A percentile compares a stretch with the other conserved stretches of the same genome.
These are phyloP conservation scores for Ceratina calcarata DNA, from an alignment of 1,140 invertebrate species.

Conservation along the genomic window DNA sequence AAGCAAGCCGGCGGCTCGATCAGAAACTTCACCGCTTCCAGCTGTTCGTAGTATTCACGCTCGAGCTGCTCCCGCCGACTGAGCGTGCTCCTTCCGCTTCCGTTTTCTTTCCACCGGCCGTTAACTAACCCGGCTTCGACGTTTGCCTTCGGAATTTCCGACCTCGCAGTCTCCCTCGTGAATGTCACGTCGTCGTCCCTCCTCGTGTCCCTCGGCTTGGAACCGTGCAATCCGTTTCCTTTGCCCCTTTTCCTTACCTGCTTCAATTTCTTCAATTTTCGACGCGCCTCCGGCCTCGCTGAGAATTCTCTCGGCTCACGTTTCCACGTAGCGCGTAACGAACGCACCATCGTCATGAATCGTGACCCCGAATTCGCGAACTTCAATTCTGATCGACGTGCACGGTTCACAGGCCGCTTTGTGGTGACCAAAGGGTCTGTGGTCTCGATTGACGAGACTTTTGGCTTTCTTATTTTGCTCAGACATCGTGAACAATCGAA, in stretches of 20 bases:
- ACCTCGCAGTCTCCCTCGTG: neutral
- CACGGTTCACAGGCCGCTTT: constrained; percentile 60
- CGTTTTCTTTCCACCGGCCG: constrained; percentile 44
- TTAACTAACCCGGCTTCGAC: constrained; percentile 38
- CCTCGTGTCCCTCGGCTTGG: neutral
- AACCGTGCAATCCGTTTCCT: neutral
- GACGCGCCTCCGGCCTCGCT: neutral
- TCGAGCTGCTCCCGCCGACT: constrained; percentile 52
- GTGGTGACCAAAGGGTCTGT: constrained; percentile 73
- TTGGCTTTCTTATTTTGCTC: constrained; percentile 34
- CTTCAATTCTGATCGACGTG: neutral
- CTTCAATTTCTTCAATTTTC: neutral
- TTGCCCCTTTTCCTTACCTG: neutral
- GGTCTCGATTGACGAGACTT: constrained; percentile 46
- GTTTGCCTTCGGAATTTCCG: neutral
- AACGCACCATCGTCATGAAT: constrained; percentile 38
- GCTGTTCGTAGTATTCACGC: constrained; percentile 68
- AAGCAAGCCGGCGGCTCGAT: constrained; percentile 70
- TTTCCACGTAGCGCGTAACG: constrained; percentile 40
- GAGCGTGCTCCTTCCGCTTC: constrained; percentile 47
- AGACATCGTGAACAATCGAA: constrained; percentile 74
- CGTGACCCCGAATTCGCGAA: neutral
- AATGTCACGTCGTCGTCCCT: too few relatives aligned
- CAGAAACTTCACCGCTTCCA: constrained; percentile 70
- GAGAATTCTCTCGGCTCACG: neutral